These are phyloP conservation scores for Protomyctophum bolini DNA, from an alignment of 2,113 vertebrate species.

Conservation along the genomic window DNA sequence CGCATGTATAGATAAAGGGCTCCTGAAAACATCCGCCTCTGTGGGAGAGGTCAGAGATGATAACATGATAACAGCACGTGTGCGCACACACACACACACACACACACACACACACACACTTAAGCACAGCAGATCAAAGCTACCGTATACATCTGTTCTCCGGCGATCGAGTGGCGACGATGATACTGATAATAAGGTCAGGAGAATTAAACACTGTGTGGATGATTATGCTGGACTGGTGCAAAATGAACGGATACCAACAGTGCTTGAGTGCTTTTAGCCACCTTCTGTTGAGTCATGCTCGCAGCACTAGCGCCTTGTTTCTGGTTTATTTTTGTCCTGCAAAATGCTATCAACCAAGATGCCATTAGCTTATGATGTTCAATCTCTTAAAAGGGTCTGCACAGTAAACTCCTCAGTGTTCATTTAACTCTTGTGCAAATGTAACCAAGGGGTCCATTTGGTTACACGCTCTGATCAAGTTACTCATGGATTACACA, in stretches of 20 bases:
- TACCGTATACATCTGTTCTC: conserved; percentile 19
- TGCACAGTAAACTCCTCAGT: background rate
- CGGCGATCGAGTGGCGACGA: conserved; percentile 35
- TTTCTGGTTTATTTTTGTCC: conserved; percentile 8
- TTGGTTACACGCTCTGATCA: too few relatives aligned
- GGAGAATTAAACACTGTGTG: conserved; percentile 14
- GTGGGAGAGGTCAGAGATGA: conserved; percentile 30
- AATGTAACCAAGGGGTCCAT: too few relatives aligned
- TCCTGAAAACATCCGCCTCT: conserved; percentile 30
- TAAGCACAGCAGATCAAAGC: conserved; percentile 38
- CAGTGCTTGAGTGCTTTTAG: background rate
- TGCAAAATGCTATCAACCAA: conserved; percentile 1
- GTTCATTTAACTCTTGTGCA: too few relatives aligned
- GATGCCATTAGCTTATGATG: conserved; percentile 17
- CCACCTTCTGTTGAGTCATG: conserved; percentile 11
- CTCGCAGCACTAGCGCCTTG: background rate
- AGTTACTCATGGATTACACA: too few relatives aligned
- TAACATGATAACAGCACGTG: conserved; percentile 10
- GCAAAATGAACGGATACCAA: conserved; percentile 1
- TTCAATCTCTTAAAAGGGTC: conserved; percentile 1
- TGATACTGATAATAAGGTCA: conserved; percentile 37
- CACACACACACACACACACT: background rate
- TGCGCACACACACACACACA: conserved; percentile 1
- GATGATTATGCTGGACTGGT: background rate
- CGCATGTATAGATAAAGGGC: conserved; percentile 9